Evolutionary conservation across 2,113 vertebrate genomes (phyloP).

Genomic region (Saccopteryx bilineata): DNA sequence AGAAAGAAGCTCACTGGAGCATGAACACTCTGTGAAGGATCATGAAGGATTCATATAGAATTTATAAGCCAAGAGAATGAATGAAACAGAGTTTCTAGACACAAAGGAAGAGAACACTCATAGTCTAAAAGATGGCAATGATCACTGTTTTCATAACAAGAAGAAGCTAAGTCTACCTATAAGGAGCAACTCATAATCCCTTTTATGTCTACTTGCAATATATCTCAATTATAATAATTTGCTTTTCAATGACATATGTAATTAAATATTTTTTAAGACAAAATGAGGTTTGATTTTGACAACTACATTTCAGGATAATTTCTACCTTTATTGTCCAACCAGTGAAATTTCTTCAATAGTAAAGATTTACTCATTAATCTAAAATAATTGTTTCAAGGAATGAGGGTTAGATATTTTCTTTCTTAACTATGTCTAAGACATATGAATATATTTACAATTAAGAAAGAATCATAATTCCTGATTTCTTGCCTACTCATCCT

Average conservation of each 20-base stretch:
- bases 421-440: neutral
- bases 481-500: neutral
- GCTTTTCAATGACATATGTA: neutral
- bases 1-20: neutral
- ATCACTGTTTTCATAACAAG: neutral
- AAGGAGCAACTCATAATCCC: neutral
- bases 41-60: neutral
- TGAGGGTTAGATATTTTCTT: neutral
- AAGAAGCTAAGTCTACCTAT: neutral
- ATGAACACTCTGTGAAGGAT: neutral
- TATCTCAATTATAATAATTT: neutral
- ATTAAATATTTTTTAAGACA: slow-evolving; percentile 48
- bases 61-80: neutral
- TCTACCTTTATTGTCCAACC: neutral
- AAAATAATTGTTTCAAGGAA: slow-evolving; percentile 4
- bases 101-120: neutral
- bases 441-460: neutral
- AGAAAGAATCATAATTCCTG: neutral
- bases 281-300: slow-evolving; percentile 17
- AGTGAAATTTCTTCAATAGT: slow-evolving; percentile 39
- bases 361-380: neutral
- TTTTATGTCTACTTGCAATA: slow-evolving; percentile 39
- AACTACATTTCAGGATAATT: neutral
- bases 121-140: neutral
- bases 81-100: neutral